Evolutionary conservation across 2,888 invertebrate genomes (phyloP).

Genomic region (Amitus sp.): DNA sequence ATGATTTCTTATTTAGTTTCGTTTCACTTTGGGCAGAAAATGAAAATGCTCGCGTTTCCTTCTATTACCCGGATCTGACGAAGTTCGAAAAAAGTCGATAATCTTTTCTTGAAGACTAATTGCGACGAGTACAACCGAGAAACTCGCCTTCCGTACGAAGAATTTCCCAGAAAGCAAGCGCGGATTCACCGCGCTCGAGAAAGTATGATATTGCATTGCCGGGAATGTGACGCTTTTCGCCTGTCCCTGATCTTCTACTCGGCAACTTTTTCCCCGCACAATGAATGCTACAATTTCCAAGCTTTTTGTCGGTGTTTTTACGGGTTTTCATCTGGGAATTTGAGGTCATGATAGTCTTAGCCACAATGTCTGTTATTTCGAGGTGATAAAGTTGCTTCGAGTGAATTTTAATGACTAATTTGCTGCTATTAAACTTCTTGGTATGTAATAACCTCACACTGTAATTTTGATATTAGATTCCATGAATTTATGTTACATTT

Average conservation of each 20-base stretch:
- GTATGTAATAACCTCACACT: too few species aligned
- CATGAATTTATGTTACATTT: too few species aligned
- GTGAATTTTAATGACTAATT: too few species aligned
- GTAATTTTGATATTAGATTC: too few species aligned
- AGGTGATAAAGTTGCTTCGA: too few species aligned
- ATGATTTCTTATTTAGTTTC: too few species aligned
- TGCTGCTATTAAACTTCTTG: too few species aligned
- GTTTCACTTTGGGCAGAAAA: too few species aligned
- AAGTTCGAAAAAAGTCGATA: background rate
- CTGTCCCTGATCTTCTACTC: background rate
- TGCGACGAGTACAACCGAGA: conserved; percentile 18
- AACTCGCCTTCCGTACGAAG: conserved; percentile 25
- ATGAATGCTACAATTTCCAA: background rate
- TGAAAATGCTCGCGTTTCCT: background rate
- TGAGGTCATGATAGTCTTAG: too few species aligned
- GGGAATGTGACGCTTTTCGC: background rate
- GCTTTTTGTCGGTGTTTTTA: too few species aligned
- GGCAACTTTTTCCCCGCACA: background rate
- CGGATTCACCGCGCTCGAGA: conserved; percentile 22
- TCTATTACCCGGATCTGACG: background rate
- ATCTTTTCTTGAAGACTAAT: conserved; percentile 20
- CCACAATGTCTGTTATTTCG: too few species aligned
- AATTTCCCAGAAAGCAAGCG: conserved; percentile 13
- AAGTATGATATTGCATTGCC: conserved; percentile 26
- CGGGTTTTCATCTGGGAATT: too few species aligned